Evolutionary conservation across 2,797 vertebrate genomes (phyloP), one percentile per base, ranked within the genome.

Genomic region (Synaphobranchus kaupii): DNA sequence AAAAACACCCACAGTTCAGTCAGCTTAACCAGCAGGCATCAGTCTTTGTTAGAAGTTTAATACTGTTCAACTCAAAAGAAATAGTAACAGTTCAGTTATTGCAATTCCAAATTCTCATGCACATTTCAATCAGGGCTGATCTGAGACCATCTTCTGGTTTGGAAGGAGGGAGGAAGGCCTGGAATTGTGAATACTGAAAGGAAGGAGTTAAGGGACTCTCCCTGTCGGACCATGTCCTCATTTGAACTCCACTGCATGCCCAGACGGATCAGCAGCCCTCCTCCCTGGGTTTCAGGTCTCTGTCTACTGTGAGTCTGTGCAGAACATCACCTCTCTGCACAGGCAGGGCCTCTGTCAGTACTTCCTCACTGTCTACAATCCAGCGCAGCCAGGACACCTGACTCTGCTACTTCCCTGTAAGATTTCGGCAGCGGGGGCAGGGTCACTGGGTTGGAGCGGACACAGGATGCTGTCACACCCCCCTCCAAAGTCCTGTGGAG

Each of bases 201-300:
- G 78, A 81, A 81, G 78, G 78, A 48, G 78, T 81, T 81, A 81
- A 81, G 47, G 8, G 22, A 4, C 20, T 81, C 22, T 6, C 7
- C 78, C 47, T 81, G 44, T 47, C 47, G 44, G 47, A 81, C 44
- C 25, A 87, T 93, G 89, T 94, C 92, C 93, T 94, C 85, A 83
- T 83, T 56, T 94, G 94, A 95, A 94, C 94, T 89, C 84, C 86
- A 86, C 88, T 91, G 90, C 90, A 86, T 91, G 90, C 87, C 90
- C 90, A 90, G 89, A 92, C 90, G 84, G 78, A 91, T 92, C 85
- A 85, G 82, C 90, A 88, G 84, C 60, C 88, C 50, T 89, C 80
- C 90, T 90, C 91, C 91, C 89, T 22, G 28, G 22, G 44, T 50
- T 81, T 50, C 58, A 22, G 48, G 86, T 87, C 48, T 87, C 25